Base-by-base conservation (phyloP, 35 echinoderm and acorn worm genomes). In the Diadema setosum region DNA sequence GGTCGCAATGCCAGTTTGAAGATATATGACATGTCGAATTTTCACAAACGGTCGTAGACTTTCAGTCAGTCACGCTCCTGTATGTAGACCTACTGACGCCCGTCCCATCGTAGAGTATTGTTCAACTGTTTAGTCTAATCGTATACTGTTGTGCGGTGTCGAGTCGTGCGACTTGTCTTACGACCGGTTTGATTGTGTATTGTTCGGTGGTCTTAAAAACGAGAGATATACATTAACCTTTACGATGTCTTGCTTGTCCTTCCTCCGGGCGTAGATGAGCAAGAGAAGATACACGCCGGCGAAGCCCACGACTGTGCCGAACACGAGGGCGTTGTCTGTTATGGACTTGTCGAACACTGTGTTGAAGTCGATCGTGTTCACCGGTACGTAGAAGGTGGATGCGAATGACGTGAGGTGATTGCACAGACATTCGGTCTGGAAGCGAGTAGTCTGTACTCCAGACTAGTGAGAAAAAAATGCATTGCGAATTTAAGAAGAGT, bases 221-320 rank as follows among this genome's bases (percentile, higher is more conserved):
- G 49, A 55, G 14, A 55, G 49, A 61, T 9, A 17, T 61, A 65
- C 3, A 75, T 16, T 58, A 80, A 92, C 90, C 75, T 87, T 92
- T 32, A 87, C 70, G 26, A 92, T 46, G 31, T 92, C 90, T 39
- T 87, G 83, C 21, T 87, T 87, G 45, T 92, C 90, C 41, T 92
- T 92, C 32, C 90, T 86, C 42, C 90, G 58, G 34, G 81, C 39
- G 64, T 87, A 94, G 39, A 94, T 81, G 40, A 92, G 75, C 1
- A 92, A 76, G n/a, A 92, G 45, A 23, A 92, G 75, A 70, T 92
- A 92, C 25, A 87, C 12, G 0, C 84, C 84, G 12, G 80, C 56
- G 14, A 87, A 31, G 29, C 30, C 83, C 29, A 86, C 41, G 34
- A 81, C 49, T 15, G 90, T 92, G 3, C 69, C 36, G 37, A 92